Evolutionary conservation across 2,113 vertebrate genomes (phyloP).

Genomic region (Phoenicopterus ruber): DNA sequence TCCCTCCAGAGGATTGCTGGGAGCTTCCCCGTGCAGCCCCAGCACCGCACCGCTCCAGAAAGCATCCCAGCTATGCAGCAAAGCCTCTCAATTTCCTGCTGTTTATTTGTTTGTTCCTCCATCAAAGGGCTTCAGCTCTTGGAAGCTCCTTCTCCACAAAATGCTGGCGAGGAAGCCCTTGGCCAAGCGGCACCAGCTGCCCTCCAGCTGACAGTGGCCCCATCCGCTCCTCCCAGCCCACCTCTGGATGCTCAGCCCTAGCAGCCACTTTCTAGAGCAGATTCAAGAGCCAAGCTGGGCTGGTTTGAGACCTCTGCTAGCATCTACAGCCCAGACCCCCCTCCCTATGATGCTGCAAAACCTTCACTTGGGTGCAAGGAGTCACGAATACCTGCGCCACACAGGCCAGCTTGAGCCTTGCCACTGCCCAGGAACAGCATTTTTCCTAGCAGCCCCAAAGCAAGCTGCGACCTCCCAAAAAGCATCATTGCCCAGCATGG

Average conservation of each 20-base stretch:
- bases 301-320: neutral
- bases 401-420: neutral
- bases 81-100: neutral
- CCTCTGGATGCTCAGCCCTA: neutral
- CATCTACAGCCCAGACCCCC: neutral
- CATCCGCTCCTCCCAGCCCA: neutral
- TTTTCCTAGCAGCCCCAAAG: neutral
- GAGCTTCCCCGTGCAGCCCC: neutral
- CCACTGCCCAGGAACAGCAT: neutral
- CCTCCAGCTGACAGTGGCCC: neutral
- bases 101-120: neutral
- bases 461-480: neutral
- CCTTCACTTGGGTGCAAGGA: neutral
- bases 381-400: neutral
- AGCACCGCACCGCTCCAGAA: neutral
- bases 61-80: neutral
- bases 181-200: neutral
- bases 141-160: neutral
- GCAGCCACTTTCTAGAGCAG: neutral
- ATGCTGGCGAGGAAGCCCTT: neutral
- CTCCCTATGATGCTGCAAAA: neutral
- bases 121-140: neutral
- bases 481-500: neutral
- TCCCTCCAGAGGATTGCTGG: neutral
- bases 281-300: neutral